Evolutionary conservation across 2,113 vertebrate genomes (phyloP).

Genomic region (Isichthys henryi): DNA sequence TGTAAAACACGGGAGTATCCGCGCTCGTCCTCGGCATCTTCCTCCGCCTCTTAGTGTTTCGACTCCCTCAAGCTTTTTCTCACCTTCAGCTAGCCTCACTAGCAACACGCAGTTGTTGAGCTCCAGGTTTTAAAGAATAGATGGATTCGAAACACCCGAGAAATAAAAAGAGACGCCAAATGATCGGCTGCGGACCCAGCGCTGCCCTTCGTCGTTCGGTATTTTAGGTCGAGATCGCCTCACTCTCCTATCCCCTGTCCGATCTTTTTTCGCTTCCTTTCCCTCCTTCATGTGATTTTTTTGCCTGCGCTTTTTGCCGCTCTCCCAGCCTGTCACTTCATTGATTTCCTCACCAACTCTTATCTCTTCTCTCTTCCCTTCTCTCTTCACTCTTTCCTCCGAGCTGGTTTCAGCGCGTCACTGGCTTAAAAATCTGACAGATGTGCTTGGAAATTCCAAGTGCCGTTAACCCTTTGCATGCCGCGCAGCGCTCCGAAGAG

Average conservation of each 20-base stretch:
- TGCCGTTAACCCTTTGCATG: constrained; percentile 67
- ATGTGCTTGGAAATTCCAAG: constrained; percentile 73
- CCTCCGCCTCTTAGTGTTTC: neutral
- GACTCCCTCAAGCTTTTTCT: neutral
- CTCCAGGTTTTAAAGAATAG: neutral
- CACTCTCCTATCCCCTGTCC: constrained; percentile 39
- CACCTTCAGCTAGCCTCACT: constrained; percentile 27
- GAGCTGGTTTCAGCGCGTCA: constrained; percentile 62
- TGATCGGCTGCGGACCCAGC: constrained; percentile 28
- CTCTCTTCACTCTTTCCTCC: constrained; percentile 37
- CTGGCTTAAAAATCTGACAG: constrained; percentile 75
- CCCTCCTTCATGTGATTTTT: constrained; percentile 66
- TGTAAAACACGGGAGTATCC: neutral
- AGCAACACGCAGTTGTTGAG: constrained; percentile 49
- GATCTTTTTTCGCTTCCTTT: constrained; percentile 48
- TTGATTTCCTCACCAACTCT: constrained; percentile 68
- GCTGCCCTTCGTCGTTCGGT: constrained; percentile 20
- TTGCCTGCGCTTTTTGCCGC: constrained; percentile 34
- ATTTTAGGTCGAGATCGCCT: constrained; percentile 24
- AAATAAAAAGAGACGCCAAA: constrained; percentile 28
- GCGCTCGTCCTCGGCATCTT: neutral
- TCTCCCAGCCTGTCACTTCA: constrained; percentile 65
- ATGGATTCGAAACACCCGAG: neutral
- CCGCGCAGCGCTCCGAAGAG: constrained; percentile 31
- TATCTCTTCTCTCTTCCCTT: constrained; percentile 47